These are phyloP conservation scores for Saxicola maurus DNA, from an alignment of 2,797 vertebrate genomes.

Conservation along the genomic window DNA sequence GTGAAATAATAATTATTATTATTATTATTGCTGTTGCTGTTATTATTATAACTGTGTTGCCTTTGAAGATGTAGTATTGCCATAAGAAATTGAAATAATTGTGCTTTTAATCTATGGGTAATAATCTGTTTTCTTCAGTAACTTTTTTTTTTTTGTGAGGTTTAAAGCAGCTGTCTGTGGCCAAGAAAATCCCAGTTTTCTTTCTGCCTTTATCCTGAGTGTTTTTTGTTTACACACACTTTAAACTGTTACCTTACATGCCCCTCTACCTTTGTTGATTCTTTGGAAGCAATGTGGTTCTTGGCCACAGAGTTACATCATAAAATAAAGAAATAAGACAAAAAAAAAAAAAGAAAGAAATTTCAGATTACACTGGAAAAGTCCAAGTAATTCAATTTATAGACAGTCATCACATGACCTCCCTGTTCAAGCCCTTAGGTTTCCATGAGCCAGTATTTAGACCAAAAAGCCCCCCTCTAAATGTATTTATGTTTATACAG, in stretches of 20 bases:
- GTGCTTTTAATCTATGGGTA: background rate
- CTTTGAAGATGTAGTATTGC: background rate
- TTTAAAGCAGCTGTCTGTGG: background rate
- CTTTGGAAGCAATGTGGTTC: background rate
- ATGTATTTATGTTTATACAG: background rate
- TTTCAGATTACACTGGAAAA: background rate
- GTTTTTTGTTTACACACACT: background rate
- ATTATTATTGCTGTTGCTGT: background rate
- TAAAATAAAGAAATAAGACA: background rate
- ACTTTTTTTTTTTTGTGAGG: background rate
- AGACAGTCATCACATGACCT: background rate
- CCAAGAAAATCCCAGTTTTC: background rate
- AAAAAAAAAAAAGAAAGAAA: background rate
- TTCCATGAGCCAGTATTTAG: background rate
- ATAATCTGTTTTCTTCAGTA: background rate
- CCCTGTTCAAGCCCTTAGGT: background rate
- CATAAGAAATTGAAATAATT: background rate
- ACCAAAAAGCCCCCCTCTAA: background rate
- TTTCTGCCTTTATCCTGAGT: background rate
- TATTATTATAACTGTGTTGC: background rate
- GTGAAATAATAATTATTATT: background rate
- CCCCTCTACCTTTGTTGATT: background rate
- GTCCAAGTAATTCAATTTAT: background rate
- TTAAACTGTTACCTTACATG: background rate
- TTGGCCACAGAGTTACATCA: background rate